phyloP scores from a whole-genome alignment of 2,113 vertebrate species.

The human (Homo sapiens) region GRCh38 chrY:13767001-13767500 shows the following conservation, averaged over 20 bases:
- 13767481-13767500: not conserved
- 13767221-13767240: fast-evolving
- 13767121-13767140: not conserved
- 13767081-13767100: too few relatives aligned
- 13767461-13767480: not conserved
- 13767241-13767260: too few relatives aligned
- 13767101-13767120: not conserved
- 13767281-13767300: not conserved
- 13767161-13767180: not conserved
- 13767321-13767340: fast-evolving
- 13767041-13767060: not conserved
- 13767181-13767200: not conserved
- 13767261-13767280: too few relatives aligned
- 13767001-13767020: not conserved
- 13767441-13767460: fast-evolving
- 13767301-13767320: not conserved
- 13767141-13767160: fast-evolving
- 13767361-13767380: fast-evolving
- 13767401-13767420: too few relatives aligned
- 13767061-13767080: too few relatives aligned
- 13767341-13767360: fast-evolving
- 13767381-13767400: not conserved
- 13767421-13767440: not conserved
- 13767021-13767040: not conserved
- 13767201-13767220: fast-evolving